Percentiles rank a stretch among this genome's conserved stretches.
Evolutionary conservation across 2,113 vertebrate genomes (phyloP).

Genomic region (Odobenus rosmarus): DNA sequence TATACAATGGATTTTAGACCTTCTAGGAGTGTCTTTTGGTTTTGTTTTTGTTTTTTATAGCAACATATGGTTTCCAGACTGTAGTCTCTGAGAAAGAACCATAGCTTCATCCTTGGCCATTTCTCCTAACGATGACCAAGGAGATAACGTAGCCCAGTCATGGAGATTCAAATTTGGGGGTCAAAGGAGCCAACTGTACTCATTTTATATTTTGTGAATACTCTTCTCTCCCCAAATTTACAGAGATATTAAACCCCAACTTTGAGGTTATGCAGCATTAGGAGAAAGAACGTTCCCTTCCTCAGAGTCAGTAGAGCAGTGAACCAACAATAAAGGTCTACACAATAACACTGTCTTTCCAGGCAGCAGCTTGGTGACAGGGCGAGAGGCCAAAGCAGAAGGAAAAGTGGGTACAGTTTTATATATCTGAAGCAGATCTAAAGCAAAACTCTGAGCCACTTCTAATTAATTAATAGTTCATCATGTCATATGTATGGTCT

Average conservation of each 20-base stretch:
- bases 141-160: too few species aligned
- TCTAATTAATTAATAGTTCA: background rate
- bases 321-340: background rate
- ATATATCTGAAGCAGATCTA: background rate
- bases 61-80: background rate
- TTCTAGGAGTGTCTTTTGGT: background rate
- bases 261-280: background rate
- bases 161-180: background rate
- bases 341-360: rapidly evolving
- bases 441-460: background rate
- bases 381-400: background rate
- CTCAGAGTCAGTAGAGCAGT: background rate
- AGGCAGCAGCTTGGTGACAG: background rate
- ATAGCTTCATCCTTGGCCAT: background rate
- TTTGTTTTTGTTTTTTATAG: background rate
- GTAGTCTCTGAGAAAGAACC: background rate
- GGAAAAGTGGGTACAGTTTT: background rate
- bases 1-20: background rate
- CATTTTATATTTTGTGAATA: background rate
- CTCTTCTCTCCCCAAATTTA: background rate
- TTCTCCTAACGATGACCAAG: background rate
- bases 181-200: background rate
- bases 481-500: background rate
- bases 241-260: background rate
- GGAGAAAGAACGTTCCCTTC: background rate